phyloP scores from a whole-genome alignment of 2,888 invertebrate species.

The Embidobia sp. region DNA sequence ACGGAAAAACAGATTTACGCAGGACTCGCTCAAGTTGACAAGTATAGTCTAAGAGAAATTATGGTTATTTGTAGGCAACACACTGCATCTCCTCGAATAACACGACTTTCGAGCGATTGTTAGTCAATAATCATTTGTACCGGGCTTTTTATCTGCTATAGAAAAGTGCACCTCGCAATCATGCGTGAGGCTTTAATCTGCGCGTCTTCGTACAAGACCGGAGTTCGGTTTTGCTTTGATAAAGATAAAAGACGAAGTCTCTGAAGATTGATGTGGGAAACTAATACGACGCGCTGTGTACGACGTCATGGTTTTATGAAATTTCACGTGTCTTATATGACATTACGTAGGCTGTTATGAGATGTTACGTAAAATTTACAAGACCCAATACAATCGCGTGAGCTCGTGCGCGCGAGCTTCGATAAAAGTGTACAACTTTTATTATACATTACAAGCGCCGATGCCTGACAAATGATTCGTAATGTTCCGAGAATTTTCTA shows the following conservation, averaged over 20 bases:
- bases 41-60: constrained; percentile 11
- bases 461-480: constrained; percentile 15
- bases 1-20: constrained; percentile 29
- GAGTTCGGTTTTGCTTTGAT: neutral
- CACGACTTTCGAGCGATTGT: neutral
- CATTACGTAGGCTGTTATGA: constrained; percentile 31
- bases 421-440: constrained; percentile 18
- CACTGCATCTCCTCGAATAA: neutral
- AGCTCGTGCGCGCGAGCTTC: too few species aligned
- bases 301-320: constrained; percentile 28
- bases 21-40: constrained; percentile 25
- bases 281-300: constrained; percentile 8
- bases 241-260: neutral
- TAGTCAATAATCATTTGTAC: constrained; percentile 1
- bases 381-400: constrained; percentile 3
- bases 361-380: constrained; percentile 31
- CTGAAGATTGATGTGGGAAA: constrained; percentile 18
- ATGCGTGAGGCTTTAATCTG: neutral
- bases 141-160: neutral
- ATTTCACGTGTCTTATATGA: constrained; percentile 20
- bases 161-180: neutral
- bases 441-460: constrained; percentile 10
- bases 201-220: neutral
- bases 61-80: constrained; percentile 10
- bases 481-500: constrained; percentile 11